Conservation (phyloP, 2,888 invertebrate genomes). For the Limnephilus rhombicus region DNA sequence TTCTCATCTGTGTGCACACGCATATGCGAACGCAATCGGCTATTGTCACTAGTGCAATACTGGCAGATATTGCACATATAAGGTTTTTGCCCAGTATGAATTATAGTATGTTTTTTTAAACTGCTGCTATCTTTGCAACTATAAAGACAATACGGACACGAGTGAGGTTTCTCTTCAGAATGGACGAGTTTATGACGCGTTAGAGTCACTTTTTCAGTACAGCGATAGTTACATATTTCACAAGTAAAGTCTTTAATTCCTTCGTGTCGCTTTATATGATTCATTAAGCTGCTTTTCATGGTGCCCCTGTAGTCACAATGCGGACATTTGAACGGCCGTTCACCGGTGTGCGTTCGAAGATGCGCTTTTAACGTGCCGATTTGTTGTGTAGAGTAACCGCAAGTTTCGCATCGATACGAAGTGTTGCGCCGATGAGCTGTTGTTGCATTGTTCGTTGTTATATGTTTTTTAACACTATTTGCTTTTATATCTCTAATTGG, state of each 20-base stretch:
- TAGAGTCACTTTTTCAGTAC: background rate
- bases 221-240: background rate
- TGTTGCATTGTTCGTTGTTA: background rate
- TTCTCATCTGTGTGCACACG: conserved; percentile 11
- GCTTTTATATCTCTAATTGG: background rate
- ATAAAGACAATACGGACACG: conserved; percentile 3
- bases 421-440: background rate
- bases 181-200: conserved; percentile 10
- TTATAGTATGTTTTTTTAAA: background rate
- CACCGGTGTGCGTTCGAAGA: conserved; percentile 3
- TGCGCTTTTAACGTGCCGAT: conserved; percentile 5
- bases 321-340: background rate
- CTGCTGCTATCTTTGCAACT: background rate
- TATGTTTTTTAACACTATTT: background rate
- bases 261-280: background rate
- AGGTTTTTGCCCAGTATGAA: background rate
- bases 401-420: background rate
- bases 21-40: background rate
- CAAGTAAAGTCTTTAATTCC: background rate
- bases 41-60: background rate
- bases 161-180: background rate
- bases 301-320: background rate
- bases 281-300: conserved; percentile 6
- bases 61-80: conserved; percentile 5
- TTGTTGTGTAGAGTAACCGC: background rate